Evolutionary conservation across 92 coral and sea anemone genomes (phyloP), one percentile per base, ranked within the genome.

Genomic region (Galaxea fascicularis): DNA sequence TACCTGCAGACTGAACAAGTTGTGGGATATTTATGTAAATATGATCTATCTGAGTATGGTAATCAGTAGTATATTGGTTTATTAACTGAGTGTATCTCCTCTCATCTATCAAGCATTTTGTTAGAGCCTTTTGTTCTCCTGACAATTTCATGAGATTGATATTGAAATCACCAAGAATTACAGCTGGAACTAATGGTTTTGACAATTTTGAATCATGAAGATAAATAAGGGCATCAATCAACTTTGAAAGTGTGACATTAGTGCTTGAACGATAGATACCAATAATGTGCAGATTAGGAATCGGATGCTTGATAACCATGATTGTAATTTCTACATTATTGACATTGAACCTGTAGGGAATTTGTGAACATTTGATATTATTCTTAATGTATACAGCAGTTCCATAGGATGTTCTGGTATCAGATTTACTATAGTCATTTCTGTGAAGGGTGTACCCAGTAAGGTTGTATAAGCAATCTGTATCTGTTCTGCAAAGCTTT

Each of bases 181-280:
- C 73, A 71, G 70, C 66, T 12, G 91, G 93, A 45, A 45, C 66
- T 39, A 25, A 4, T 45, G 54, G 26, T 52, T 73, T 51, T 58
- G 78, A 30, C 20, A 80, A 73, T 25, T 27, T 51, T 63, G 72
- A 26, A 53, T 76, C 66, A 65, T 85, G 87, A 83, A 89, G 88
- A 79, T 89, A 31, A 59, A 44, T 69, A 46, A 89, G 65, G 18
- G 89, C 89, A 30, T 85, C 89, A 71, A 85, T 89, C 1, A 92
- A 68, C 49, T 76, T 86, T 82, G 74, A 16, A 13, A 89, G 25
- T 4, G 52, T 78, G 14, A 89, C 95, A 73, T 64, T 86, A 15
- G 73, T 45, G 20, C 58, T 90, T 3, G 95, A 92, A 57, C 91
- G 91, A 60, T 92, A 89, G 41, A 92, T 89, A 45, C 93, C 91